Evolutionary conservation across 2,888 invertebrate genomes (phyloP).

Genomic region (Phlogophora meticulosa): DNA sequence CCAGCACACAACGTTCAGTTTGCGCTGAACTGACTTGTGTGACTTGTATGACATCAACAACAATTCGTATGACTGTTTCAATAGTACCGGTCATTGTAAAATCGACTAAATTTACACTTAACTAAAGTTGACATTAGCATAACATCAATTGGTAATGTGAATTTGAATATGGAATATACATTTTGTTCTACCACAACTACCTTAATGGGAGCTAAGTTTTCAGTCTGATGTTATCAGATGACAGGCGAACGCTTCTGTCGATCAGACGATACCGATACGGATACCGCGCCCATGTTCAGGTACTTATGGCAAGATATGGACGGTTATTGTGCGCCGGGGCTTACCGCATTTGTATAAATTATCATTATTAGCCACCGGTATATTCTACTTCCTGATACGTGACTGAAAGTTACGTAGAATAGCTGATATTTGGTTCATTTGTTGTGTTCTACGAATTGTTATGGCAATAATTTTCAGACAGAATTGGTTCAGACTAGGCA

Average conservation of each 20-base stretch:
- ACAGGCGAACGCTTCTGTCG: conserved; percentile 33
- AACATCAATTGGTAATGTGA: too few species aligned
- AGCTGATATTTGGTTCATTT: not conserved
- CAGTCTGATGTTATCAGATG: conserved; percentile 43
- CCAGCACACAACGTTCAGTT: too few species aligned
- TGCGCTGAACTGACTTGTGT: too few species aligned
- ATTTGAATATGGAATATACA: too few species aligned
- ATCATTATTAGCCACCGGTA: conserved; percentile 13
- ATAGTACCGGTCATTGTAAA: too few species aligned
- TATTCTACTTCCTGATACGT: conserved; percentile 28
- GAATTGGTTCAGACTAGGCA: too few species aligned
- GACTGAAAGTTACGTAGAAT: conserved; percentile 9
- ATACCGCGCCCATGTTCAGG: conserved; percentile 20
- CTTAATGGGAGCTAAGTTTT: conserved; percentile 35
- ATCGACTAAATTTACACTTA: too few species aligned
- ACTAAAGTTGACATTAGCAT: too few species aligned
- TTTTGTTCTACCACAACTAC: too few species aligned
- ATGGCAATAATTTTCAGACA: not conserved
- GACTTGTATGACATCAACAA: too few species aligned
- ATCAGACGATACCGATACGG: conserved; percentile 23
- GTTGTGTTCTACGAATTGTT: not conserved
- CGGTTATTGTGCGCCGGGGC: not conserved
- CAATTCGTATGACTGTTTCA: too few species aligned
- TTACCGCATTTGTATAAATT: conserved; percentile 40
- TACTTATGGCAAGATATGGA: conserved; percentile 26